Evolutionary conservation across 2,797 vertebrate genomes (phyloP).

Genomic region (Enteromius mattozi): DNA sequence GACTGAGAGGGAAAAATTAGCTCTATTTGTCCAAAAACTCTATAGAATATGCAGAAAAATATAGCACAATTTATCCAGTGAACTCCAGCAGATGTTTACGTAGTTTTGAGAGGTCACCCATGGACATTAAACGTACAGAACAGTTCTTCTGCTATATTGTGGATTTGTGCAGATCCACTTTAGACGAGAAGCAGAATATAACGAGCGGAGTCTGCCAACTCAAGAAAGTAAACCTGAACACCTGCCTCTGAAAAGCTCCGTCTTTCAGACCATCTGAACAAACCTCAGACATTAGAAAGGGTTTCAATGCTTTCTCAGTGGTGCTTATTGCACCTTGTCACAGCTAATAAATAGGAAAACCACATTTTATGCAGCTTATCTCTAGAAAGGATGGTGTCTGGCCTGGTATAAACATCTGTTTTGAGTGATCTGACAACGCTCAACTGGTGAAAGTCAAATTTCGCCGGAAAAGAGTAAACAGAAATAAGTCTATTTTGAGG

Average conservation of each 20-base stretch:
- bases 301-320: background rate
- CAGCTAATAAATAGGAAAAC: background rate
- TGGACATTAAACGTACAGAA: background rate
- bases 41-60: constrained; percentile 8
- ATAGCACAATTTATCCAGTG: constrained; percentile 28
- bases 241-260: background rate
- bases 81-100: constrained; percentile 26
- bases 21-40: constrained; percentile 29
- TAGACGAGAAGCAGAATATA: background rate
- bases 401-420: background rate
- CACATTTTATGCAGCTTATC: background rate
- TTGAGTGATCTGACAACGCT: background rate
- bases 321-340: background rate
- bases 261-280: background rate
- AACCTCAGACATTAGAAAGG: background rate
- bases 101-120: background rate
- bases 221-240: constrained; percentile 3
- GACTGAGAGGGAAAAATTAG: constrained; percentile 40
- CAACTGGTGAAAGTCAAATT: background rate
- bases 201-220: background rate
- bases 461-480: background rate
- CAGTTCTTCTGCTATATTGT: background rate
- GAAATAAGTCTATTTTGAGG: background rate
- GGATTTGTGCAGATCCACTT: constrained; percentile 14
- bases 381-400: background rate